phyloP scores from a whole-genome alignment of 1,140 invertebrate species.

The Drosophila baimaii region DNA sequence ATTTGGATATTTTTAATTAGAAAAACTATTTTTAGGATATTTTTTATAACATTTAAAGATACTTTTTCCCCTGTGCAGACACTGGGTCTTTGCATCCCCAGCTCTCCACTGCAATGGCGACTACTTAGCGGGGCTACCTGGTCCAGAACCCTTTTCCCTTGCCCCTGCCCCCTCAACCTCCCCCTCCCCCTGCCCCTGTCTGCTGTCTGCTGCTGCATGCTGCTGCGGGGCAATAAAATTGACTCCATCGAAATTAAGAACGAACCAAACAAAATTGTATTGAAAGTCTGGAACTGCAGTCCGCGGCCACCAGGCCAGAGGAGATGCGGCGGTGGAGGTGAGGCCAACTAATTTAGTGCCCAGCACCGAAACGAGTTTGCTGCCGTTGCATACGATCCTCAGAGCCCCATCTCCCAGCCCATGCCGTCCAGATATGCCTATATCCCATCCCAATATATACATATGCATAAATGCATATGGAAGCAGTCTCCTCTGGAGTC shows the following conservation, averaged over 20 bases:
- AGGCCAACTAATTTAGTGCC: conserved; percentile 77
- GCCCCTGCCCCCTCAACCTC: no score
- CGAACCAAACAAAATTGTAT: conserved; percentile 73
- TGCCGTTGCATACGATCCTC: conserved; percentile 26
- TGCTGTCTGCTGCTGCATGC: conserved; percentile 3
- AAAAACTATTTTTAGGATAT: not conserved
- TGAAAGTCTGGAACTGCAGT: conserved; percentile 64
- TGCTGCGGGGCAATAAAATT: conserved; percentile 70
- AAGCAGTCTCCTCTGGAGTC: conserved; percentile 29
- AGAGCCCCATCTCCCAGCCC: not conserved
- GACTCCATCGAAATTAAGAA: conserved; percentile 81
- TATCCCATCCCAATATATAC: conserved; percentile 29
- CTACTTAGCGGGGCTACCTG: conserved; percentile 66
- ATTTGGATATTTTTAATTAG: not conserved
- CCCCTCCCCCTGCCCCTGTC: no score
- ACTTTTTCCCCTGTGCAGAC: conserved; percentile 5
- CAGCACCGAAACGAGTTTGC: conserved; percentile 74
- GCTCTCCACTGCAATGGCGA: conserved; percentile 31
- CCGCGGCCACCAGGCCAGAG: no score
- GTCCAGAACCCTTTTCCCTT: conserved; percentile 17
- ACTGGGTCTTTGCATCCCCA: not conserved
- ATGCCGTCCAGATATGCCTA: conserved; percentile 14
- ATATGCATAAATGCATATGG: conserved; percentile 49
- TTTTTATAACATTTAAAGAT: not conserved
- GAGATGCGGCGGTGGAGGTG: conserved; percentile 10